Conservation (phyloP, 2,113 vertebrate genomes). For the Benitochromis conjunctus region DNA sequence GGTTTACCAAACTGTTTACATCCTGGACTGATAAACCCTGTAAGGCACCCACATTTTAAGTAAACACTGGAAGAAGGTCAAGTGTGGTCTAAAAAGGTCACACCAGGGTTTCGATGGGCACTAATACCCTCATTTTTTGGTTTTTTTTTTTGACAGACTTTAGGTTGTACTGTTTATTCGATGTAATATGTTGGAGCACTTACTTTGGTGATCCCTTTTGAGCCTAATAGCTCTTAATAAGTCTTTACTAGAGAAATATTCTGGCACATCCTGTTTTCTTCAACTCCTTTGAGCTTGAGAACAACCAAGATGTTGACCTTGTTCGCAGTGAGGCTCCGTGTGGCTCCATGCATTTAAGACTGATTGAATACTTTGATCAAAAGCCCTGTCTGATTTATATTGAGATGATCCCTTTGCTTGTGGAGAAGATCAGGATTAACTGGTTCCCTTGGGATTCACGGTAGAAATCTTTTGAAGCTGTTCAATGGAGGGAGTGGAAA, state of each 20-base stretch:
- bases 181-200: neutral
- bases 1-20: conserved; percentile 40
- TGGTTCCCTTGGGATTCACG: conserved; percentile 58
- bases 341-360: conserved; percentile 47
- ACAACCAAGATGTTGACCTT: conserved; percentile 29
- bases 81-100: conserved; percentile 18
- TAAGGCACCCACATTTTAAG: neutral
- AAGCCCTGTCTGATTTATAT: conserved; percentile 71
- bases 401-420: conserved; percentile 72
- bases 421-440: conserved; percentile 75
- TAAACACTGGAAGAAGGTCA: conserved; percentile 14
- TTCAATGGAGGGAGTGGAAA: conserved; percentile 60
- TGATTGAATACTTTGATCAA: conserved; percentile 74
- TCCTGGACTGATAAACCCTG: neutral
- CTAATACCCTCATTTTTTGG: neutral
- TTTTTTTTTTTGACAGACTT: neutral
- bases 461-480: conserved; percentile 69
- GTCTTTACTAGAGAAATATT: neutral
- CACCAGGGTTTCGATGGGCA: neutral
- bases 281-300: neutral
- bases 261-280: neutral
- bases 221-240: neutral
- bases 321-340: conserved; percentile 16
- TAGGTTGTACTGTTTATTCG: neutral
- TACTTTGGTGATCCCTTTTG: neutral